Evolutionary conservation across 2,888 invertebrate genomes (phyloP).

Genomic region (Cantharis rustica): DNA sequence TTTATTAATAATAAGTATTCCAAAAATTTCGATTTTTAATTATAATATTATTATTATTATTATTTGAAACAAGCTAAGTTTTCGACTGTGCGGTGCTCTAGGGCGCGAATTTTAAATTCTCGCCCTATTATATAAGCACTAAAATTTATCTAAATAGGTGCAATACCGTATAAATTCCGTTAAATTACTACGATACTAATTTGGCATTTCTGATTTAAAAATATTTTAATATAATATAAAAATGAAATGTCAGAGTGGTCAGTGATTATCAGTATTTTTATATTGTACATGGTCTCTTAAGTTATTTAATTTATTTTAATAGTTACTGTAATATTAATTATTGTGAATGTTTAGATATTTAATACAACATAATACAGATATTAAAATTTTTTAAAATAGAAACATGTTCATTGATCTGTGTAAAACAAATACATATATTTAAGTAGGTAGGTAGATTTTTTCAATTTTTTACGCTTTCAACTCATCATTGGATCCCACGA

Average conservation of each 20-base stretch:
- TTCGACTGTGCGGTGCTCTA: neutral
- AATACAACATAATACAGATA: slow-evolving; percentile 37
- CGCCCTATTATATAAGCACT: neutral
- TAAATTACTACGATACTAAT: slow-evolving; percentile 7
- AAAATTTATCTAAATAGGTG: slow-evolving; percentile 10
- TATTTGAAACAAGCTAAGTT: neutral
- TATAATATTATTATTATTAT: neutral
- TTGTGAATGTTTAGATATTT: slow-evolving; percentile 48
- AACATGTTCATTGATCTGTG: neutral
- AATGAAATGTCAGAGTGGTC: slow-evolving; percentile 38
- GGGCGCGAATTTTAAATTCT: neutral
- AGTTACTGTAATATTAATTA: slow-evolving; percentile 49
- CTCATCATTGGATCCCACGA: neutral
- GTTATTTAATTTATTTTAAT: slow-evolving; percentile 53
- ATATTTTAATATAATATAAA: neutral
- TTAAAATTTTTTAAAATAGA: neutral
- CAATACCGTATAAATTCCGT: slow-evolving; percentile 15
- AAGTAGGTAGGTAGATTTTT: neutral
- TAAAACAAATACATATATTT: slow-evolving; percentile 5
- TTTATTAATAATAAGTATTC: neutral
- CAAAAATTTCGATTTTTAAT: neutral
- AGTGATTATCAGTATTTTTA: slow-evolving; percentile 54
- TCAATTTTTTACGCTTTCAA: neutral
- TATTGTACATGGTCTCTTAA: slow-evolving; percentile 51
- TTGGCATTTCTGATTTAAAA: slow-evolving; percentile 7